phyloP scores from a whole-genome alignment of 1,140 invertebrate species.

The Penaeus japonicus region DNA sequence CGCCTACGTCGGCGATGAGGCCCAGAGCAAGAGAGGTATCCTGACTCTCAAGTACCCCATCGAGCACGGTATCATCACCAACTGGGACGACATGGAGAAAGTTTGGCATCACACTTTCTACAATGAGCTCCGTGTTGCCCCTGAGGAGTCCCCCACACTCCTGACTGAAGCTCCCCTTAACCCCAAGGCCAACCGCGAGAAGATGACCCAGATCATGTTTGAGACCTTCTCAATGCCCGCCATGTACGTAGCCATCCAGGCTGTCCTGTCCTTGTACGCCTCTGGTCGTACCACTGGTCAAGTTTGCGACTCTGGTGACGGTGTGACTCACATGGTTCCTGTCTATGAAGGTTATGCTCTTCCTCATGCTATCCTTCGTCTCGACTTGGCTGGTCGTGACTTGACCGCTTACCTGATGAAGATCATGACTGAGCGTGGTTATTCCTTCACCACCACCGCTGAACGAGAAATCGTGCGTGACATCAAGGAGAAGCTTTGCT shows the following conservation, averaged over 20 bases:
- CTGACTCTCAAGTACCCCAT: slow-evolving; percentile 9
- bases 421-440: no score
- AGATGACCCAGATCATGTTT: slow-evolving; percentile 81
- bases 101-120: slow-evolving; percentile 97
- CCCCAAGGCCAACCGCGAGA: slow-evolving; percentile 86
- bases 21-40: slow-evolving; percentile 87
- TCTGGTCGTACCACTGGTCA: slow-evolving; percentile 88
- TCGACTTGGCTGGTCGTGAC: no score
- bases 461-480: no score
- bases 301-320: not conserved
- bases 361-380: no score
- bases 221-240: slow-evolving; percentile 74
- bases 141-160: slow-evolving; percentile 90
- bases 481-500: no score
- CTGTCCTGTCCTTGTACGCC: slow-evolving; percentile 89
- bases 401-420: no score
- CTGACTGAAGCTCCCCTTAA: slow-evolving; percentile 90
- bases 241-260: slow-evolving; percentile 93
- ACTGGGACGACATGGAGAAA: slow-evolving; percentile 98
- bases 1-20: slow-evolving; percentile 96
- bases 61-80: slow-evolving; percentile 88
- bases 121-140: slow-evolving; percentile 94
- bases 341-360: not conserved
- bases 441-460: no score
- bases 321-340: not conserved